Percentiles rank a stretch among this genome's conserved stretches.
phyloP scores from a whole-genome alignment of 2,888 invertebrate species.

The Agrotis ipsilon region DNA sequence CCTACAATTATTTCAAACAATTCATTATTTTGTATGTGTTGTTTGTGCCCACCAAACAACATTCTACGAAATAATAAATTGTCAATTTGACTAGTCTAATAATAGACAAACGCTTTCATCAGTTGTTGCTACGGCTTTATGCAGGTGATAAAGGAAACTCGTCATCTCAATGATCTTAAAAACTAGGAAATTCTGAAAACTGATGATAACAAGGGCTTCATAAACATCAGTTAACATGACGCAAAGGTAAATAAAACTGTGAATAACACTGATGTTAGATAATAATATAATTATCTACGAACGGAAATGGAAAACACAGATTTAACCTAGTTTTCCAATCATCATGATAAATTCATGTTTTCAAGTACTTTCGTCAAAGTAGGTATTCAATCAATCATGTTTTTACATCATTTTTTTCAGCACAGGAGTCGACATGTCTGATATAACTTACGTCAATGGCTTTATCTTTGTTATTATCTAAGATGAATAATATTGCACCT shows the following conservation, averaged over 20 bases:
- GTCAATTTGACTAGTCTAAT: too few relatives aligned
- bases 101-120: too few relatives aligned
- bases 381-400: constrained; percentile 51
- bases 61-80: too few relatives aligned
- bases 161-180: not conserved
- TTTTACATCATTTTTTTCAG: constrained; percentile 13
- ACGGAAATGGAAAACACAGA: constrained; percentile 22
- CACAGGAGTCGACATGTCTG: constrained; percentile 52
- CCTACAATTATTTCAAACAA: too few relatives aligned
- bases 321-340: constrained; percentile 23
- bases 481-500: constrained; percentile 49
- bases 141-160: constrained; percentile 1
- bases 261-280: constrained; percentile 16
- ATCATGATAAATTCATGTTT: constrained; percentile 18
- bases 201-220: constrained; percentile 27
- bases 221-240: constrained; percentile 13
- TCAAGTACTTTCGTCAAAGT: constrained; percentile 16
- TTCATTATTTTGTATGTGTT: too few relatives aligned
- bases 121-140: constrained; percentile 34
- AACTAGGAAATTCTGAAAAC: constrained; percentile 13
- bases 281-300: constrained; percentile 2
- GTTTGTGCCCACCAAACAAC: too few relatives aligned
- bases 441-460: constrained; percentile 54
- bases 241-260: constrained; percentile 20
- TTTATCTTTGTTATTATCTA: constrained; percentile 54